These are phyloP conservation scores for Caenorhabditis sinica DNA, from an alignment of 2,888 invertebrate genomes.

Conservation along the genomic window DNA sequence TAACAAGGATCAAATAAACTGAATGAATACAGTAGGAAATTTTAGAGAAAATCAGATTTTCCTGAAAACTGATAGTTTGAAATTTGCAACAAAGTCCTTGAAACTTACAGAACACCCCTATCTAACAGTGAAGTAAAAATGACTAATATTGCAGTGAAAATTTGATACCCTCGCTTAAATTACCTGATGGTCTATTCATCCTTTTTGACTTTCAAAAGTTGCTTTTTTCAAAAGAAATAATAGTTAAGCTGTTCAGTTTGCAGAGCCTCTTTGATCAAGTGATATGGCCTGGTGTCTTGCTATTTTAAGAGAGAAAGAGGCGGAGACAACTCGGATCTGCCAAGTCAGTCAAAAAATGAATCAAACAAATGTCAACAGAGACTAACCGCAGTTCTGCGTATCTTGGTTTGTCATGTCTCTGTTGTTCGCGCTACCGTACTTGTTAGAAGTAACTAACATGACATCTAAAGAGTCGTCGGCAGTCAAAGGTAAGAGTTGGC, in stretches of 20 bases:
- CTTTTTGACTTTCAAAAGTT: too few species aligned
- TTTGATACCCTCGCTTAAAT: too few species aligned
- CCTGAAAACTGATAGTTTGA: too few species aligned
- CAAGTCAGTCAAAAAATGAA: constrained; percentile 15
- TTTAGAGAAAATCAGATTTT: too few species aligned
- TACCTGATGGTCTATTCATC: constrained; percentile 46
- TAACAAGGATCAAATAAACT: too few species aligned
- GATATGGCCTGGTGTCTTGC: constrained; percentile 28
- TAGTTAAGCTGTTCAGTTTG: constrained; percentile 16
- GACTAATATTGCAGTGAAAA: too few species aligned
- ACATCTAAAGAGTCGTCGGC: constrained; percentile 35
- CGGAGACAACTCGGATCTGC: constrained; percentile 19
- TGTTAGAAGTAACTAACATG: constrained; percentile 38
- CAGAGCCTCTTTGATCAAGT: constrained; percentile 2
- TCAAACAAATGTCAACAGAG: constrained; percentile 47
- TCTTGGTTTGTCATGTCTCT: constrained; percentile 29
- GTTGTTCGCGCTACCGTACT: constrained; percentile 31
- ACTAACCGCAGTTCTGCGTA: constrained; percentile 37
- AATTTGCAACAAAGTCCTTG: too few species aligned
- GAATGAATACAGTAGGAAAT: too few species aligned
- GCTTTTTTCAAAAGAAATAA: background rate
- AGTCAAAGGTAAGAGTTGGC: constrained; percentile 13
- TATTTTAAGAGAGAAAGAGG: constrained; percentile 24
- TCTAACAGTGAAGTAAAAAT: too few species aligned
- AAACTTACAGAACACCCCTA: too few species aligned